Percentiles rank a stretch among this genome's conserved stretches.
Evolutionary conservation across 1,140 invertebrate species (phyloP).

Genomic region (Bradynema listronoti): DNA sequence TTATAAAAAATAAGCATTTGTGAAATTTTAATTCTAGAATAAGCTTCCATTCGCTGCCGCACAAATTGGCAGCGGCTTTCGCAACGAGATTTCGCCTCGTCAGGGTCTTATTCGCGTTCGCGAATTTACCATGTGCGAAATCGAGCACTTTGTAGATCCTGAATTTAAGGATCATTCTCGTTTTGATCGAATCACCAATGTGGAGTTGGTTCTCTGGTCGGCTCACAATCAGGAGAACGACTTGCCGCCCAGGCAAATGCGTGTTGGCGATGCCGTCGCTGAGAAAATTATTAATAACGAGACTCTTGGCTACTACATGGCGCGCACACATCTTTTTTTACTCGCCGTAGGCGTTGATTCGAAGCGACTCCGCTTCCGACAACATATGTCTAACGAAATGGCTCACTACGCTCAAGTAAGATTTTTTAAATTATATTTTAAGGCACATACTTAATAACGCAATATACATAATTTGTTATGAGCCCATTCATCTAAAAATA

Average conservation of each 20-base stretch:
- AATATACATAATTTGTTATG: too few species aligned
- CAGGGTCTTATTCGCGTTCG: constrained; percentile 79
- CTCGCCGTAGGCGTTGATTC: constrained; percentile 78
- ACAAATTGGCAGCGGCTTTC: constrained; percentile 91
- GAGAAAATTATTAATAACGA: constrained; percentile 82
- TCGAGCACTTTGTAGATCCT: constrained; percentile 98
- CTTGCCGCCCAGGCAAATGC: constrained; percentile 52
- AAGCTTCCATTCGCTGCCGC: constrained; percentile 93
- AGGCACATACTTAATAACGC: background rate
- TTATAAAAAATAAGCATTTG: too few species aligned
- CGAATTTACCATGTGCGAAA: constrained; percentile 99
- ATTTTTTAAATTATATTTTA: background rate
- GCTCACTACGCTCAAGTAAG: constrained; percentile 96
- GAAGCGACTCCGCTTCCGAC: constrained; percentile 80
- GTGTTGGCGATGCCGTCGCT: constrained; percentile 42
- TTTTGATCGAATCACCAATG: constrained; percentile 72
- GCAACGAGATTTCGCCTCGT: constrained; percentile 97
- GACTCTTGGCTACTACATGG: constrained; percentile 95
- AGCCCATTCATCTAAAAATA: too few species aligned
- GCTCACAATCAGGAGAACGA: constrained; percentile 86
- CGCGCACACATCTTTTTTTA: constrained; percentile 82
- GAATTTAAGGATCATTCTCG: constrained; percentile 79
- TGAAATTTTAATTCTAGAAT: too few species aligned
- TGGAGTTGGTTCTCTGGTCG: constrained; percentile 76
- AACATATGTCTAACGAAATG: constrained; percentile 99